Conservation (phyloP, 2,888 invertebrate species). For the Erebia aethiops region DNA sequence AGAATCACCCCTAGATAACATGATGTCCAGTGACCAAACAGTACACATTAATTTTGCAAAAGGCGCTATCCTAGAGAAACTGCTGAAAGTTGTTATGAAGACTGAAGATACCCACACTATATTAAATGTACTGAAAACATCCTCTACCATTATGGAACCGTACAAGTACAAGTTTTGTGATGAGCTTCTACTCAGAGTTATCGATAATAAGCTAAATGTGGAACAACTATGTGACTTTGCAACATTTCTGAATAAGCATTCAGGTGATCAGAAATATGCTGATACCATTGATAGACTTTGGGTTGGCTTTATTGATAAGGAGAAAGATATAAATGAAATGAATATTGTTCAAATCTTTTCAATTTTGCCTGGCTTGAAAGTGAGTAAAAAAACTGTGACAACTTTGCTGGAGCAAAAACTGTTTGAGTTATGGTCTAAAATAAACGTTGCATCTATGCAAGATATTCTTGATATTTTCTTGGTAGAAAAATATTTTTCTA, state of each 20-base stretch:
- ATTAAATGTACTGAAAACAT: conserved; percentile 68
- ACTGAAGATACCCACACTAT: conserved; percentile 77
- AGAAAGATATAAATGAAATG: conserved; percentile 80
- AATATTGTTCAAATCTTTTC: conserved; percentile 83
- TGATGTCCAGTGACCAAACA: conserved; percentile 49
- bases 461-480: conserved; percentile 74
- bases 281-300: conserved; percentile 85
- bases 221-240: conserved; percentile 84
- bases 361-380: conserved; percentile 81
- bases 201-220: conserved; percentile 83
- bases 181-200: conserved; percentile 84
- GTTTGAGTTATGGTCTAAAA: conserved; percentile 80
- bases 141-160: conserved; percentile 67
- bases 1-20: conserved; percentile 49
- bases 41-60: conserved; percentile 66
- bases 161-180: conserved; percentile 82
- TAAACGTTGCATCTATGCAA: conserved; percentile 72
- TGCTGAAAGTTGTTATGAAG: conserved; percentile 70
- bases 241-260: conserved; percentile 78
- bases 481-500: conserved; percentile 64
- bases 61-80: conserved; percentile 74
- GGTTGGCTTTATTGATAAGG: conserved; percentile 84
- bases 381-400: conserved; percentile 83
- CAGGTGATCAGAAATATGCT: conserved; percentile 69
- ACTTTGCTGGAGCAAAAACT: conserved; percentile 84